Evolutionary conservation across 2,797 vertebrate species (phyloP).

Genomic region (Myotis planiceps): DNA sequence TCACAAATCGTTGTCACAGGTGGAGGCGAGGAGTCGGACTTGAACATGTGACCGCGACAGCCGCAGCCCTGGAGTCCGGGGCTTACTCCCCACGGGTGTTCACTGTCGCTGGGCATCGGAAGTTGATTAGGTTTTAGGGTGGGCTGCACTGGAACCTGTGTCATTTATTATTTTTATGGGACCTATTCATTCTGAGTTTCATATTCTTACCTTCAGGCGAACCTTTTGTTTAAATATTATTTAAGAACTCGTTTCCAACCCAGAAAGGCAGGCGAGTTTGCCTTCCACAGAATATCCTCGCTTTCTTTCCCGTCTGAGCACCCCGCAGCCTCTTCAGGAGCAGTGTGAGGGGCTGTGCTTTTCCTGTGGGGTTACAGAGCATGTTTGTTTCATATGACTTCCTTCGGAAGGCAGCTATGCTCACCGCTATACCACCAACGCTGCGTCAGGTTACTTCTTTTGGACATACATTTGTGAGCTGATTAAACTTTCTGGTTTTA

Average conservation of each 20-base stretch:
- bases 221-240: background rate
- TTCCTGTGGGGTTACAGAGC: background rate
- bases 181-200: background rate
- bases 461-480: background rate
- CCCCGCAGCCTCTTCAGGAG: background rate
- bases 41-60: background rate
- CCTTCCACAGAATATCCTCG: background rate
- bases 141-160: background rate
- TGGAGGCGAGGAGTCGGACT: background rate
- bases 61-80: background rate
- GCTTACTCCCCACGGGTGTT: background rate
- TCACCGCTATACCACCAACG: constrained; percentile 87
- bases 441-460: background rate
- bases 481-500: background rate
- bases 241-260: background rate
- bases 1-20: background rate
- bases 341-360: background rate
- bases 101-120: background rate
- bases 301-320: background rate
- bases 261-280: background rate
- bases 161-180: background rate
- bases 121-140: background rate
- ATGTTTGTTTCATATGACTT: background rate
- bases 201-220: background rate
- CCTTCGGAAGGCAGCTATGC: constrained; percentile 86